These are phyloP conservation scores for Podarcis siculus DNA, from an alignment of 2,797 vertebrate genomes.

Conservation along the genomic window DNA sequence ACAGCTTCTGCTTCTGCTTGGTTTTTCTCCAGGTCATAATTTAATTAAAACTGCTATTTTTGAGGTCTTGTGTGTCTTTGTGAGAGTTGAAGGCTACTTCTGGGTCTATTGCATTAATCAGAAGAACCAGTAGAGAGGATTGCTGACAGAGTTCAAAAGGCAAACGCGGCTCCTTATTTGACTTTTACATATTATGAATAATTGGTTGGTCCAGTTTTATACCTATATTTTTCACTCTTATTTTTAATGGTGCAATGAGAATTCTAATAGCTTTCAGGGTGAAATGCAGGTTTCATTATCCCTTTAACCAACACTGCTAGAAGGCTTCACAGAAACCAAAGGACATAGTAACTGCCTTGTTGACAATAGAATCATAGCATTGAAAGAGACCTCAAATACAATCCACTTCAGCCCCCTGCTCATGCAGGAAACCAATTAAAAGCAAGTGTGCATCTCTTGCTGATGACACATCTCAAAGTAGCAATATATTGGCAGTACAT, in stretches of 20 bases:
- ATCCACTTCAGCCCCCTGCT: background rate
- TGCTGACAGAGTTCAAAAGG: conserved; percentile 5
- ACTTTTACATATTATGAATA: background rate
- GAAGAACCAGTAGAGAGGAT: background rate
- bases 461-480: too few species aligned
- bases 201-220: background rate
- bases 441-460: too few species aligned
- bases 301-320: background rate
- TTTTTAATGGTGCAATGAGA: conserved; percentile 4
- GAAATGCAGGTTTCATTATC: background rate
- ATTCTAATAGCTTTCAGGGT: background rate
- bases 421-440: background rate
- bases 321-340: background rate
- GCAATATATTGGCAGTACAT: too few species aligned
- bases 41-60: background rate
- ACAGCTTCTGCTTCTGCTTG: conserved; percentile 2
- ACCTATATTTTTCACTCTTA: background rate
- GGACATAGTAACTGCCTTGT: background rate
- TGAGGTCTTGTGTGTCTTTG: background rate
- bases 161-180: conserved; percentile 3
- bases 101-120: background rate
- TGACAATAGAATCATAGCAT: background rate
- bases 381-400: background rate
- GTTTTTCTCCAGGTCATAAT: background rate
- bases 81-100: background rate